Base-by-base conservation (phyloP, 2,113 vertebrate genomes). In the Seriola rivoliana region DNA sequence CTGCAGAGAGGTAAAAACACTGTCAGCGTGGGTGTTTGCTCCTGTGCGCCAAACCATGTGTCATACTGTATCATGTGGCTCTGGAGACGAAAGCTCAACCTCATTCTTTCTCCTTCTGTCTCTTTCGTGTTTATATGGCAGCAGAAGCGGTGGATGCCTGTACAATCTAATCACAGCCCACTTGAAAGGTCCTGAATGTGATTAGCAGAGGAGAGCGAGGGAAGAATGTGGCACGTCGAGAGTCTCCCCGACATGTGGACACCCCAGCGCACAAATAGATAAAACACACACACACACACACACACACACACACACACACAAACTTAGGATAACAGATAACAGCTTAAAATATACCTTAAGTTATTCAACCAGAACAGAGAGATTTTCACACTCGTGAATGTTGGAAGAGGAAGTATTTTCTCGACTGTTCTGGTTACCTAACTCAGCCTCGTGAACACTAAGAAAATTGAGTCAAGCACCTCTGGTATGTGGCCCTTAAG, bases 121-220 rank as follows among this genome's bases (percentile, higher is more conserved):
- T 81, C 62, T n/a, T 36, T 71, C 60, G 9, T 65, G 76, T 70
- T 44, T 59, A 4, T n/a, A 29, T 50, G 64, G 64, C 70, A 58
- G 79, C 75, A 78, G 75, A 38, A 76, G 82, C 63, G 14, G 59
- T 1, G 79, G 74, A 89, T 80, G 75, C 78, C 87, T 76, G 78
- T 9, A 46, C 87, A 90, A 91, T 93, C 91, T 93, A 91, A 93
- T 93, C 80, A 86, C 78, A 25, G 85, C 74, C 70, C 84, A 74
- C 84, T 91, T 70, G 42, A 93, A 71, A 85, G 21, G 78, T 74
- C 80, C 63, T 77, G 85, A 82, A 84, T 80, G 84, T 83, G 90
- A 88, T 91, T 85, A 88, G 85, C 65, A 46, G 79, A 82, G 81
- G 75, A 85, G 74, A 79, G 87, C 57, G 50, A 11, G 85, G 80